phyloP scores from a whole-genome alignment of 1,140 invertebrate species.

The Calephelis nemesis region DNA sequence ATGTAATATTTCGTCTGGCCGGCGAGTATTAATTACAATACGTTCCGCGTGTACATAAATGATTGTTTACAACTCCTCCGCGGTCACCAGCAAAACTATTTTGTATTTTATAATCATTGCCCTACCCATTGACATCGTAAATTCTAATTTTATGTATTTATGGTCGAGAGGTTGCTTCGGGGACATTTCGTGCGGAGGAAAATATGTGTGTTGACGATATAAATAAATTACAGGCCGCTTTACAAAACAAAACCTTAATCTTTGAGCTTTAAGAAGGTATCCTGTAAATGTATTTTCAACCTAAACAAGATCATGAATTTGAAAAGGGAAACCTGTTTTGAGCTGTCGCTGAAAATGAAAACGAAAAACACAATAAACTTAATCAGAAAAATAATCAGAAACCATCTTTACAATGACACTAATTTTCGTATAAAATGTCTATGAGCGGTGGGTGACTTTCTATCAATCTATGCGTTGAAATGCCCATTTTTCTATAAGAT shows the following conservation, averaged over 20 bases:
- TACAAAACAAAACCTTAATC: not conserved
- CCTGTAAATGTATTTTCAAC: not conserved
- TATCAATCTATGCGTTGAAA: too few species aligned
- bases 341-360: too few species aligned
- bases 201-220: not conserved
- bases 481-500: too few species aligned
- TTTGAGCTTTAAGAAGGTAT: too few species aligned
- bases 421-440: too few species aligned
- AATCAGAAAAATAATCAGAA: too few species aligned
- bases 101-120: conserved; percentile 11
- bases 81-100: conserved; percentile 6
- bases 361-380: too few species aligned
- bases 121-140: not conserved
- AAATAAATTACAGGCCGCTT: not conserved
- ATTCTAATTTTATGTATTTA: conserved; percentile 5
- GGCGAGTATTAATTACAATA: conserved; percentile 16
- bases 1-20: conserved; percentile 20
- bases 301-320: too few species aligned
- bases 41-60: conserved; percentile 17
- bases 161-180: conserved; percentile 1
- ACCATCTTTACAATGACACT: too few species aligned
- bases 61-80: conserved; percentile 26
- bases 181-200: not conserved
- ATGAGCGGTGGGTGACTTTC: too few species aligned
- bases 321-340: too few species aligned